Evolutionary conservation across 2,113 vertebrate species (phyloP).

Genomic region (Amblyornis subalaris): DNA sequence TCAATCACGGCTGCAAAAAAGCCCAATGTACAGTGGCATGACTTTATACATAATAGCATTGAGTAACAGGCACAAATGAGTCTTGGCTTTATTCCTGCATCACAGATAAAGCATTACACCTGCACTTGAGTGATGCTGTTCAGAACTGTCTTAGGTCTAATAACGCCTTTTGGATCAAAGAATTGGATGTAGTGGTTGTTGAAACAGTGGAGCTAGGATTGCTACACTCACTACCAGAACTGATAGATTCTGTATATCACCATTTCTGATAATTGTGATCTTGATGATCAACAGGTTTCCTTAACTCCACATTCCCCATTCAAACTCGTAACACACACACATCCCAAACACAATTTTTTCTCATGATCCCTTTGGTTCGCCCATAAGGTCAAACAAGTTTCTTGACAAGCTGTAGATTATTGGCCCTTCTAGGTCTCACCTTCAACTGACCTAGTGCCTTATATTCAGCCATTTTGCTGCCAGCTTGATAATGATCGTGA

Average conservation of each 20-base stretch:
- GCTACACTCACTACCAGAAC: background rate
- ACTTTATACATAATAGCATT: background rate
- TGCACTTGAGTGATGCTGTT: background rate
- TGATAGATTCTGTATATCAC: background rate
- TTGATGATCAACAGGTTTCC: background rate
- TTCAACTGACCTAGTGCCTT: background rate
- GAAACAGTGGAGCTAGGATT: background rate
- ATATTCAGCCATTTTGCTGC: background rate
- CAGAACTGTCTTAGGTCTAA: background rate
- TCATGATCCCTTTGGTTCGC: background rate
- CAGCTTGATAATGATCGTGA: background rate
- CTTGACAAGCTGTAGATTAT: background rate
- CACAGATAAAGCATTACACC: background rate
- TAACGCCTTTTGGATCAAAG: background rate
- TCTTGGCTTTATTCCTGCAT: background rate
- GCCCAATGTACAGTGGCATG: background rate
- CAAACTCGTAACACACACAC: background rate
- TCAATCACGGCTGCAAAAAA: background rate
- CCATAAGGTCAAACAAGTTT: background rate
- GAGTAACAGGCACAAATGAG: background rate
- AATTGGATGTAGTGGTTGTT: background rate
- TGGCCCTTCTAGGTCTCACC: background rate
- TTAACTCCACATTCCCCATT: background rate
- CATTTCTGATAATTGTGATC: rapidly evolving
- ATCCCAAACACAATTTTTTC: background rate